Conservation (phyloP, 2,797 vertebrate genomes). For the Gila robusta region DNA sequence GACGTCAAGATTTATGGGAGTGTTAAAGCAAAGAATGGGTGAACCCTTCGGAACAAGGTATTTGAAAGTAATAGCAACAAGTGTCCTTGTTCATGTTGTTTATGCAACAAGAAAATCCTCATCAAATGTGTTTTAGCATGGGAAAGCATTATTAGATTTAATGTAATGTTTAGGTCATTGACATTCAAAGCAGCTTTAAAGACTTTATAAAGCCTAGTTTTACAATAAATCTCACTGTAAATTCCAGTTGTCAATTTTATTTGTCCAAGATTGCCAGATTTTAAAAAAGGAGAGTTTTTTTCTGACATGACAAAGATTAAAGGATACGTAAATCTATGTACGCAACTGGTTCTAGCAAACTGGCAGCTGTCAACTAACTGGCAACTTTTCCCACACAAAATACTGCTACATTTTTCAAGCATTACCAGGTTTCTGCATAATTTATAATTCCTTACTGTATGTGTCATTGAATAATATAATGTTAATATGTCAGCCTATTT, state of each 20-base stretch:
- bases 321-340: not conserved
- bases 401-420: not conserved
- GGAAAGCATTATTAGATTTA: not conserved
- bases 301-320: not conserved
- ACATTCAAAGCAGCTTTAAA: not conserved
- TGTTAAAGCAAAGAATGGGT: conserved; percentile 18
- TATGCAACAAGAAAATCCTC: conserved; percentile 1
- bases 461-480: not conserved
- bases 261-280: not conserved
- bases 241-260: not conserved
- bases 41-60: not conserved
- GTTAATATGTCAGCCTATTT: too few relatives aligned
- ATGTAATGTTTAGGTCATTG: not conserved
- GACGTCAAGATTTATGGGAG: not conserved
- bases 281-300: not conserved
- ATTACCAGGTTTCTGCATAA: not conserved
- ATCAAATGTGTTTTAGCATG: not conserved
- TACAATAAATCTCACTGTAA: conserved; percentile 17
- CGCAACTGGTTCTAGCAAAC: too few relatives aligned
- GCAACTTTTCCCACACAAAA: not conserved
- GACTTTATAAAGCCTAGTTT: not conserved
- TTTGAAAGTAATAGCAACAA: not conserved
- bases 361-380: not conserved
- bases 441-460: not conserved
- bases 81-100: conserved; percentile 6